phyloP scores from a whole-genome alignment of 2,888 invertebrate species.

The Steromphala cineraria region DNA sequence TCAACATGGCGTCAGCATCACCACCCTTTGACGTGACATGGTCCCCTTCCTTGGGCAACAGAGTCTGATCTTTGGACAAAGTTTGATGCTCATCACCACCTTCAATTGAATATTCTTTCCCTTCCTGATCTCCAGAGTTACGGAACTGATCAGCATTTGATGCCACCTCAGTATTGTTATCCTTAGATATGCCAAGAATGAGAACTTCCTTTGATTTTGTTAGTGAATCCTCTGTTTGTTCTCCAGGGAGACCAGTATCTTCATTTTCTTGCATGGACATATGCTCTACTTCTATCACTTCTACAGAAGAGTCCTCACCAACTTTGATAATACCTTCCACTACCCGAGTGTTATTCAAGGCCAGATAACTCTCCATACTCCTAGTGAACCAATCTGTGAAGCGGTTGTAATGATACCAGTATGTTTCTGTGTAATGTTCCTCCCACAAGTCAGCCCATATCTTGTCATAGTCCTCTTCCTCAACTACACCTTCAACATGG shows the following conservation, averaged over 20 bases:
- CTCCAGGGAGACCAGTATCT: too few relatives aligned
- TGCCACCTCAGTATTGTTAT: too few relatives aligned
- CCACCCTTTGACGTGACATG: neutral
- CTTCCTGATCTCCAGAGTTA: too few relatives aligned
- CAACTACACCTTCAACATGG: neutral
- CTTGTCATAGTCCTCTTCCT: slow-evolving; percentile 39
- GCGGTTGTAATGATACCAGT: slow-evolving; percentile 65
- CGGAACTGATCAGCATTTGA: too few relatives aligned
- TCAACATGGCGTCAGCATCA: neutral
- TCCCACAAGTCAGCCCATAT: slow-evolving; percentile 68
- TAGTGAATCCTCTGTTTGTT: too few relatives aligned
- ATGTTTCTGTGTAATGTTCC: slow-evolving; percentile 66
- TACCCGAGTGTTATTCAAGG: neutral
- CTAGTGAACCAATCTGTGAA: slow-evolving; percentile 38
- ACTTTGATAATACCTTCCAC: neutral
- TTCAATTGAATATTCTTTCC: too few relatives aligned
- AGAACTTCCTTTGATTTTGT: too few relatives aligned
- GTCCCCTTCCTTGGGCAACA: neutral
- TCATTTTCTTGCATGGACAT: too few relatives aligned
- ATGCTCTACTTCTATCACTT: neutral
- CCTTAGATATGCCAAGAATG: too few relatives aligned
- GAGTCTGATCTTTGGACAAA: neutral
- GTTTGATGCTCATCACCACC: too few relatives aligned
- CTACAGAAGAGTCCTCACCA: neutral
- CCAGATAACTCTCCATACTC: slow-evolving; percentile 12